Percentiles rank a stretch among this genome's conserved stretches.
These are phyloP conservation scores for Pygoscelis adeliae DNA, from an alignment of 2,113 vertebrate genomes.

Conservation along the genomic window DNA sequence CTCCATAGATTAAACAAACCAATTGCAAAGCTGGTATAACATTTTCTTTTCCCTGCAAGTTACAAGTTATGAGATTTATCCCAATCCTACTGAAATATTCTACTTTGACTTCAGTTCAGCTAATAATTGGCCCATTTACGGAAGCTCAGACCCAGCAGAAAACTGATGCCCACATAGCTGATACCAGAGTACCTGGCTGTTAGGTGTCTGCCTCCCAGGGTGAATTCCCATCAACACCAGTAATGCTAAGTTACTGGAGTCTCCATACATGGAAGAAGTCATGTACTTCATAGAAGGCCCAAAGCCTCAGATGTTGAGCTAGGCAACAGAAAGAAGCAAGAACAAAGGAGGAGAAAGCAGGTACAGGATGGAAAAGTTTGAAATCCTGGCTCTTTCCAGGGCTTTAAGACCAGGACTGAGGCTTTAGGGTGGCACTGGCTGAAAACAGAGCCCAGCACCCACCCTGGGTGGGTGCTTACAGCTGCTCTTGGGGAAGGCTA, in stretches of 20 bases:
- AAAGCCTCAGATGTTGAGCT: background rate
- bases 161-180: rapidly evolving
- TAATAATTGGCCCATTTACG: background rate
- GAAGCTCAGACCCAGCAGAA: background rate
- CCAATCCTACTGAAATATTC: background rate
- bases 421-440: background rate
- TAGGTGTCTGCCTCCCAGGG: background rate
- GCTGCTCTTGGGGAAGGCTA: background rate
- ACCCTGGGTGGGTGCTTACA: background rate
- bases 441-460: background rate
- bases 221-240: background rate
- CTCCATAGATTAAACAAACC: background rate
- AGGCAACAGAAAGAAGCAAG: background rate
- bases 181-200: background rate
- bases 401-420: background rate
- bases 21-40: background rate
- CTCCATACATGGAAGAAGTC: rapidly evolving
- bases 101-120: background rate
- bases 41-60: background rate
- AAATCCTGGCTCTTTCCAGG: background rate
- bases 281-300: background rate
- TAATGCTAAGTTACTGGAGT: background rate
- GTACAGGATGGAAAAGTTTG: background rate
- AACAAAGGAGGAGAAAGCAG: background rate
- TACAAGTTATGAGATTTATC: background rate